Evolutionary conservation across 2,888 invertebrate species (phyloP).

Genomic region (Pedicia rivosa): DNA sequence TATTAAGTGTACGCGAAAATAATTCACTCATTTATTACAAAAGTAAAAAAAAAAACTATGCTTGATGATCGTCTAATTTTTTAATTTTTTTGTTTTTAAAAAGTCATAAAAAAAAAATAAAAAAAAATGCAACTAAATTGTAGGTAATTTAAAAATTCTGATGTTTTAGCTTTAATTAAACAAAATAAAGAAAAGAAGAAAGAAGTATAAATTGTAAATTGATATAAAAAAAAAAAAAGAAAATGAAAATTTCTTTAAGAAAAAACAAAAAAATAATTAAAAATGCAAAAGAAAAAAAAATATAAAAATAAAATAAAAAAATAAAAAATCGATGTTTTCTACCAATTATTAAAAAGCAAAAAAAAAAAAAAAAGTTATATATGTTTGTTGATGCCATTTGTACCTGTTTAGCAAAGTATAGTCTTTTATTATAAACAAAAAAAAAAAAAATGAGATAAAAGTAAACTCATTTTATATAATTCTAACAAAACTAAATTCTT

Average conservation of each 20-base stretch:
- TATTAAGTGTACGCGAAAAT: no score
- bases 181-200: background rate
- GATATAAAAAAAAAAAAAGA: background rate
- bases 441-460: background rate
- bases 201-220: background rate
- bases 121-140: no score
- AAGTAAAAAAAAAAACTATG: no score
- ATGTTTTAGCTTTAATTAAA: background rate
- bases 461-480: no score
- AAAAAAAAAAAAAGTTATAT: slow-evolving; percentile 1
- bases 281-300: background rate
- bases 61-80: no score
- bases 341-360: background rate
- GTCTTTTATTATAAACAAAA: slow-evolving; percentile 2
- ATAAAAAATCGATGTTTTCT: slow-evolving; percentile 3
- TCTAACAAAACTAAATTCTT: no score
- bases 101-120: no score
- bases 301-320: background rate
- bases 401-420: slow-evolving; percentile 10
- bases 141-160: background rate
- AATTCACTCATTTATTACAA: no score
- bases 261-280: background rate
- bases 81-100: no score
- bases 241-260: background rate
- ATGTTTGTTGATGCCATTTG: slow-evolving; percentile 11